Conservation (phyloP, 2,113 vertebrate species). For the Dissostichus mawsoni region DNA sequence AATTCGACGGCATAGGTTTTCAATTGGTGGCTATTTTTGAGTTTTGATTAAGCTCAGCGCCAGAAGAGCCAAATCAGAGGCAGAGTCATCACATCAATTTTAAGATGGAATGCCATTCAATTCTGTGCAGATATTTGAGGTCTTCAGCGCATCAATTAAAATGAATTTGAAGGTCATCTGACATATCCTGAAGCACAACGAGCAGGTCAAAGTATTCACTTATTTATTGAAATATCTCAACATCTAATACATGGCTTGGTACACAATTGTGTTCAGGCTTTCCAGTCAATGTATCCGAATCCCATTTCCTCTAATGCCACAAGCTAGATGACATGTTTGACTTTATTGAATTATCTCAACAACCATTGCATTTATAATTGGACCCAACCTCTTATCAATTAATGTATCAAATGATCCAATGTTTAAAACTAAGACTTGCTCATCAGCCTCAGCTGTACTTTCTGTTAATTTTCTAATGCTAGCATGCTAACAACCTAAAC, state of each 20-base stretch:
- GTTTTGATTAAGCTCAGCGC: background rate
- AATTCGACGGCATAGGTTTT: conserved; percentile 22
- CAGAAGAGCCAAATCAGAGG: too few species aligned
- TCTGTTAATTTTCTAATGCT: too few species aligned
- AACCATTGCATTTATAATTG: background rate
- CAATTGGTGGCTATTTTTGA: conserved; percentile 6
- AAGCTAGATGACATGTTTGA: too few species aligned
- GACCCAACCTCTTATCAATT: too few species aligned
- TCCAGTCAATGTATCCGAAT: background rate
- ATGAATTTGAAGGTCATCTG: background rate
- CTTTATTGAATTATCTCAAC: background rate
- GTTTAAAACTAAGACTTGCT: background rate
- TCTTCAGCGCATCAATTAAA: too few species aligned
- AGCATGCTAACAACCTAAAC: too few species aligned
- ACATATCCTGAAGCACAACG: too few species aligned
- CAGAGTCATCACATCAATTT: background rate
- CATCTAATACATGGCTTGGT: background rate
- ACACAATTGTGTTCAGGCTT: background rate
- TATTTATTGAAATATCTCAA: background rate
- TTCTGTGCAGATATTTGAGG: background rate
- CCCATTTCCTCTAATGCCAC: background rate
- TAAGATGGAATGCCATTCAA: background rate
- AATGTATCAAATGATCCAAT: background rate
- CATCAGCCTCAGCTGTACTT: too few species aligned
- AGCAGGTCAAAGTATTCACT: too few species aligned